Evolutionary conservation across 2,797 vertebrate species (phyloP), one percentile per base, ranked within the genome.

Genomic region (Vultur gryphus): DNA sequence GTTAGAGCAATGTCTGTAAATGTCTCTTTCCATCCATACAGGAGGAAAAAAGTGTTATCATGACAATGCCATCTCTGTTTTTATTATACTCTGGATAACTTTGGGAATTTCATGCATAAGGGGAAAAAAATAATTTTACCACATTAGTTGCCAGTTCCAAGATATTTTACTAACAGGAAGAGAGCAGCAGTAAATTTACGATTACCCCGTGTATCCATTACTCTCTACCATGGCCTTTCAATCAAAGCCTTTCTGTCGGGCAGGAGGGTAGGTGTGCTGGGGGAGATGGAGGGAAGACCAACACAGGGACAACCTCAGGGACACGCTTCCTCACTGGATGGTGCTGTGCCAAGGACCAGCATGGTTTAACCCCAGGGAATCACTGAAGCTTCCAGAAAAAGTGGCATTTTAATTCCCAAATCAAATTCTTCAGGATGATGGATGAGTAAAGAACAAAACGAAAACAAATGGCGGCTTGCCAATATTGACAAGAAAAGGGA

Each of bases 301-400:
- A n/a, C 0, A 2, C 4, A 2, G 49, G 28, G 35, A 61, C 62
- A 21, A 29, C 37, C 41, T 20, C 4, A 0, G 28, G 43, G 33
- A 46, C 28, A 4, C 2, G 0, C 4, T 44, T 76, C 51, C 44
- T 52, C 44, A 1, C 51, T 10, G 25, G 12, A 23, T 11, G 39
- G 16, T 11, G 24, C 33, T 6, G 10, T 13, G 69, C 49, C 55
- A 41, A 70, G 21, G 76, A 76, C 16, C 28, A 8, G 29, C 4
- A 0, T 0, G 5, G 8, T 15, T 33, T 41, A 65, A 87, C 51
- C n/a, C 37, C 35, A 13, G 52, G 31, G 65, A 71, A 65, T 11
- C 31, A 13, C 9, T 2, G 7, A 37, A 54, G 39, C 46, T 87
- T 92, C 46, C 41, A 18, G 52, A 37, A 37, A 37, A 49, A 49